phyloP scores from a whole-genome alignment of 2,888 invertebrate species.

The Bedellia somnulentella region DNA sequence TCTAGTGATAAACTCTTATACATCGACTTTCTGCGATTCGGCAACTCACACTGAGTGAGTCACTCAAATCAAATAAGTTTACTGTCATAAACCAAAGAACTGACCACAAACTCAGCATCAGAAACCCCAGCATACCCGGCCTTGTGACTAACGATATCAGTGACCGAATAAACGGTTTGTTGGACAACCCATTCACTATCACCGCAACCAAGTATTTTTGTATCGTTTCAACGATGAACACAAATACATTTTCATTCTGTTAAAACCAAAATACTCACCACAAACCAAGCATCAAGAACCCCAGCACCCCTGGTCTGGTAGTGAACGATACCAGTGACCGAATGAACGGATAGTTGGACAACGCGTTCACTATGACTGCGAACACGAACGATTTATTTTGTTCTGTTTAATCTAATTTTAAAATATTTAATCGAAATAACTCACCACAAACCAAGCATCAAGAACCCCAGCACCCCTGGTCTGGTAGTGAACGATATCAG shows the following conservation, averaged over 20 bases:
- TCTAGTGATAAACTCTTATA: too few species aligned
- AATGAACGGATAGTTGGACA: constrained; percentile 40
- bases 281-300: constrained; percentile 61
- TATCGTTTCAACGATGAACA: too few species aligned
- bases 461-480: constrained; percentile 64
- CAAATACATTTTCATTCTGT: too few species aligned
- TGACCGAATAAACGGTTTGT: constrained; percentile 36
- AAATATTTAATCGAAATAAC: too few species aligned
- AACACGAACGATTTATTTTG: too few species aligned
- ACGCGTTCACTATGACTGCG: constrained; percentile 46
- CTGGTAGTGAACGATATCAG: constrained; percentile 50
- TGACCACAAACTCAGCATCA: constrained; percentile 65
- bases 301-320: constrained; percentile 64
- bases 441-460: constrained; percentile 65
- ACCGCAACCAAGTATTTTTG: constrained; percentile 64
- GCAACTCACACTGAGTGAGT: too few species aligned
- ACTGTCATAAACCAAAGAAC: too few species aligned
- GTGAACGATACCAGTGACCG: constrained; percentile 46
- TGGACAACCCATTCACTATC: constrained; percentile 51
- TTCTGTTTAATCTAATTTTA: too few species aligned
- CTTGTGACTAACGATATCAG: constrained; percentile 50
- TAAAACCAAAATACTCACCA: too few species aligned
- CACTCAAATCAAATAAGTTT: too few species aligned
- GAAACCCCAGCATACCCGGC: constrained; percentile 64
- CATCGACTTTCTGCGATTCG: too few species aligned